Evolutionary conservation across 2,888 invertebrate genomes (phyloP).

Genomic region (Drosophila kuntzei): DNA sequence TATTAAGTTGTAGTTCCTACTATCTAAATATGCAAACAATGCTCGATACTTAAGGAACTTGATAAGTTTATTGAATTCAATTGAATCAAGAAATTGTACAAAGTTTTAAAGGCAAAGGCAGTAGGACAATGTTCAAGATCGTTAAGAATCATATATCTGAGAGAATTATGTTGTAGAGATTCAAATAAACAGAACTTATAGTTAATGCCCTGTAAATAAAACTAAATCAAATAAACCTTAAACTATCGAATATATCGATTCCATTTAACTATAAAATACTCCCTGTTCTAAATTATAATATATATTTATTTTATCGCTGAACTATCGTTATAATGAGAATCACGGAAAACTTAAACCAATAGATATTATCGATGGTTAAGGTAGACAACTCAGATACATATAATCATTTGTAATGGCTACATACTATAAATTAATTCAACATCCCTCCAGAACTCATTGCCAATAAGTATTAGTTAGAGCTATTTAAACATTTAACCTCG

Average conservation of each 20-base stretch:
- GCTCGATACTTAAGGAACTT: conserved; percentile 4
- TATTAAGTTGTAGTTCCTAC: background rate
- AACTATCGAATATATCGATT: too few species aligned
- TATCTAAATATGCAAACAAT: conserved; percentile 6
- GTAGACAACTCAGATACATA: background rate
- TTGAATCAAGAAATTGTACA: background rate
- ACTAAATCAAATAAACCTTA: too few species aligned
- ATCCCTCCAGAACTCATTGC: background rate
- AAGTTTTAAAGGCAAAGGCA: background rate
- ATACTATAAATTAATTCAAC: background rate
- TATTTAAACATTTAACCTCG: background rate
- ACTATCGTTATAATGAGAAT: too few species aligned
- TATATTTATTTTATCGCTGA: too few species aligned
- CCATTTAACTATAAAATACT: too few species aligned
- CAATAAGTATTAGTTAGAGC: background rate
- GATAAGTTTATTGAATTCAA: background rate
- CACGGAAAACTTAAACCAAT: background rate
- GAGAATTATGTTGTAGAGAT: background rate
- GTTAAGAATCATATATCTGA: background rate
- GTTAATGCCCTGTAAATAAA: background rate
- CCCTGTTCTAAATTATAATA: too few species aligned
- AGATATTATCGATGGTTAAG: background rate
- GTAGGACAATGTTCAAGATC: conserved; percentile 12
- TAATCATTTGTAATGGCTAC: background rate
- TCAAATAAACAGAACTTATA: background rate